Base-by-base conservation (phyloP, 2,797 vertebrate genomes). In the Masticophis lateralis region DNA sequence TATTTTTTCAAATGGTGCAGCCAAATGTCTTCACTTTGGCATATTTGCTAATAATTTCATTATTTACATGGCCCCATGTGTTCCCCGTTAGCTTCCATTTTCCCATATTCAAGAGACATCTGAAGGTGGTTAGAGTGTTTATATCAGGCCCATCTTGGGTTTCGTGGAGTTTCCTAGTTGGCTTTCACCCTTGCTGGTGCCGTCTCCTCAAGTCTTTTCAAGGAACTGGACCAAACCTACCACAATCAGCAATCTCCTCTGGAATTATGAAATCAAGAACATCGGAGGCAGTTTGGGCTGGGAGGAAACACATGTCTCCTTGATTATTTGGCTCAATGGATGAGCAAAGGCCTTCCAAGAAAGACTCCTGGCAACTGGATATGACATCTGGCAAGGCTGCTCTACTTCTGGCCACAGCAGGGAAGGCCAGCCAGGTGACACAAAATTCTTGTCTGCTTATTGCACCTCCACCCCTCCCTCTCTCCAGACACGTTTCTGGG, bases 81-180 rank as follows among this genome's bases (percentile, higher is more conserved):
- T 96, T 97, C 93, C 60, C 57, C 60, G 95, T 97, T 96, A 96
- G 92, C 94, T 94, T 94, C 92, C 47, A 37, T 92, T 93, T 91
- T 89, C 93, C 4, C 10, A 86, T 92, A 94, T n/a, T 0, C 1
- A 93, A 93, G 91, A 94, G 94, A 96, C 97, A 97, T 96, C 96
- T 97, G 97, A 97, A 96, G 91, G 86, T 95, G 94, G 94, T 97
- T 97, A 97, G 95, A n/a, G 91, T 94, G 91, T 96, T 97, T 97
- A 96, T 93, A 94, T 93, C 4, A 14, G 94, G 95, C 94, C 95
- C 95, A 96, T 97, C 96, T 96, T 96, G 95, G 95, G 92, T 60
- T 95, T 95, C 93, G 91, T 94, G 97, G 97, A 95, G 97, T 97
- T 97, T 97, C 96, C 97, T 95, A 94, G 92, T 4, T 93, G 95